Base-by-base conservation (phyloP, 2,113 vertebrate genomes). In the Pachypanchax playfairii region DNA sequence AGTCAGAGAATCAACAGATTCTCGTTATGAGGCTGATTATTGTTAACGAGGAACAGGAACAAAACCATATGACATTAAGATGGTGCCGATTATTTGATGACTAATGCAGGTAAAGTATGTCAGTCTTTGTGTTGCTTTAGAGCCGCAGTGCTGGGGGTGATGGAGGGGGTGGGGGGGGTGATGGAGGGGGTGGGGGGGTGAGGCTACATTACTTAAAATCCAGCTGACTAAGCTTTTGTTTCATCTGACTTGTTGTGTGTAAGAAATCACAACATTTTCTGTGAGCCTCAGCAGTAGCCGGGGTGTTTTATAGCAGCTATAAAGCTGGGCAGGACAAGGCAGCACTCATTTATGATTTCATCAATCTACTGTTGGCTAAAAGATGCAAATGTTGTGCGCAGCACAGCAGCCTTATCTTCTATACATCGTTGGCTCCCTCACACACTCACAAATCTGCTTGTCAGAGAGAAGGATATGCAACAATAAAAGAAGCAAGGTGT, bases 301-400 rank as follows among this genome's bases (percentile, higher is more conserved):
- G 48, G 42, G 29, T 49, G 57, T 70, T 74, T 77, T 50, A 62
- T 52, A 54, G 64, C 55, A 56, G 66, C 74, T 14, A 50, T 65
- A 60, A 79, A 80, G 54, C 18, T 64, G 62, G 76, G 54, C 63
- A 26, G 76, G 81, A 46, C 6, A 50, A 67, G 77, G 76, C 73
- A 17, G 2, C 17, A 48, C 62, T 61, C 58, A 78, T 85, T 85
- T 79, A 87, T 68, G 73, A 72, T 56, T 59, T 74, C 73, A 85
- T 86, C 68, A 76, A 79, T 77, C 56, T 71, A 59, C 58, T 47
- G 2, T 26, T n/a, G 4, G 44, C 61, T 47, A 21, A 62, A 58
- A 75, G 72, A 57, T 21, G 3, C 36, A 72, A 64, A 69, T 35
- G 2, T 25, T 3, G 48, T 62, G 33, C 3, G 49, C 43, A 43